A percentile compares a stretch with the other conserved stretches of the same genome.
Evolutionary conservation across 2,888 invertebrate species (phyloP).

Genomic region (Melanotus villosus): DNA sequence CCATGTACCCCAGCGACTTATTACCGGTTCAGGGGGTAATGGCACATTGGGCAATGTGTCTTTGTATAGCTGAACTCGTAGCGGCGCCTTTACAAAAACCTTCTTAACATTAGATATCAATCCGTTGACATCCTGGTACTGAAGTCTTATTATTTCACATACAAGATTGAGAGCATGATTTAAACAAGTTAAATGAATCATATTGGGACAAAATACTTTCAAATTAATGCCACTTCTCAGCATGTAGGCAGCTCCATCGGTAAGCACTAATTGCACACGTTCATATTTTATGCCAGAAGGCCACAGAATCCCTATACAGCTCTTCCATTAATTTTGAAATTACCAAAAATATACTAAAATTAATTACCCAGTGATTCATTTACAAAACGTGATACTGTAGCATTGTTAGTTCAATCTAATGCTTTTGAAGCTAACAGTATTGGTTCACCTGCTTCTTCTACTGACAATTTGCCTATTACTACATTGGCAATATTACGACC

Average conservation of each 20-base stretch:
- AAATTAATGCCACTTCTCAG: not conserved
- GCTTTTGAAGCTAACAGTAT: too few species aligned
- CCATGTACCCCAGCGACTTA: slow-evolving; percentile 32
- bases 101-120: too few species aligned
- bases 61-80: slow-evolving; percentile 14
- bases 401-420: not conserved
- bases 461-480: not conserved
- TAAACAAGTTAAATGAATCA: not conserved
- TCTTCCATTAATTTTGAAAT: too few species aligned
- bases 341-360: too few species aligned
- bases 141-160: too few species aligned
- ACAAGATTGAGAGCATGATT: not conserved
- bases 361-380: too few species aligned
- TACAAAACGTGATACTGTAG: not conserved
- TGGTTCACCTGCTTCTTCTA: not conserved
- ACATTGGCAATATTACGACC: not conserved
- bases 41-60: slow-evolving; percentile 32
- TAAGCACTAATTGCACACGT: not conserved
- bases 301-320: too few species aligned
- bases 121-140: too few species aligned
- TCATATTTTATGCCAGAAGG: too few species aligned
- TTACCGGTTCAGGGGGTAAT: slow-evolving; percentile 24
- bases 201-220: not conserved
- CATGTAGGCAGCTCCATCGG: not conserved
- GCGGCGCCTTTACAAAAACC: too few species aligned